Evolutionary conservation across 1,140 invertebrate genomes (phyloP).

Genomic region (Panulirus ornatus): DNA sequence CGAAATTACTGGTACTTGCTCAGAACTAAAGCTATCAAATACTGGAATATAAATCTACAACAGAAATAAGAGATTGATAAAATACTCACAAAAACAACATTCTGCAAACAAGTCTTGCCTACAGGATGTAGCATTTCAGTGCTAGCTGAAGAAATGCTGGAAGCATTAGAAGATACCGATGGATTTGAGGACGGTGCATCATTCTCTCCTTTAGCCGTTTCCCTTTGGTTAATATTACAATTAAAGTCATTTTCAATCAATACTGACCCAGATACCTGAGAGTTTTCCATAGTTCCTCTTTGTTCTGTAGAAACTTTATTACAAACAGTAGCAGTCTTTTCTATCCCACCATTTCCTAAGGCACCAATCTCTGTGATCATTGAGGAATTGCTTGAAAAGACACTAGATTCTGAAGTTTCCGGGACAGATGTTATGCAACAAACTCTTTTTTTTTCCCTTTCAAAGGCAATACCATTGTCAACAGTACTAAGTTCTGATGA

Average conservation of each 20-base stretch:
- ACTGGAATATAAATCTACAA: too few species aligned
- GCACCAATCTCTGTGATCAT: not conserved
- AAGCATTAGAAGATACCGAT: not conserved
- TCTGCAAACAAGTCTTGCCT: not conserved
- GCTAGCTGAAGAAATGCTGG: not conserved
- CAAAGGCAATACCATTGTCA: not conserved
- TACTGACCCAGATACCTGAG: not conserved
- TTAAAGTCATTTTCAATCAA: too few species aligned
- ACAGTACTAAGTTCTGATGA: not conserved
- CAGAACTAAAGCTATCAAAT: too few species aligned
- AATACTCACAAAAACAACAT: not conserved
- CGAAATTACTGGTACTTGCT: too few species aligned
- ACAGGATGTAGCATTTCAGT: not conserved
- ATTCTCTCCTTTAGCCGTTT: not conserved
- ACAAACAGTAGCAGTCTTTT: too few species aligned
- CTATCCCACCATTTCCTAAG: not conserved
- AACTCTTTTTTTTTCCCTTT: too few species aligned
- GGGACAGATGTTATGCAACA: too few species aligned
- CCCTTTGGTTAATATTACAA: too few species aligned
- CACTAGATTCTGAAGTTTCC: too few species aligned
- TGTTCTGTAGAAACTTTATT: too few species aligned
- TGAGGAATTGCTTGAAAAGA: too few species aligned
- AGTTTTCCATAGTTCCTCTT: not conserved
- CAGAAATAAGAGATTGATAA: too few species aligned
- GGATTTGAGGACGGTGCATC: not conserved